phyloP scores from a whole-genome alignment of 2,113 vertebrate genomes.

The Cichladusa arquata region DNA sequence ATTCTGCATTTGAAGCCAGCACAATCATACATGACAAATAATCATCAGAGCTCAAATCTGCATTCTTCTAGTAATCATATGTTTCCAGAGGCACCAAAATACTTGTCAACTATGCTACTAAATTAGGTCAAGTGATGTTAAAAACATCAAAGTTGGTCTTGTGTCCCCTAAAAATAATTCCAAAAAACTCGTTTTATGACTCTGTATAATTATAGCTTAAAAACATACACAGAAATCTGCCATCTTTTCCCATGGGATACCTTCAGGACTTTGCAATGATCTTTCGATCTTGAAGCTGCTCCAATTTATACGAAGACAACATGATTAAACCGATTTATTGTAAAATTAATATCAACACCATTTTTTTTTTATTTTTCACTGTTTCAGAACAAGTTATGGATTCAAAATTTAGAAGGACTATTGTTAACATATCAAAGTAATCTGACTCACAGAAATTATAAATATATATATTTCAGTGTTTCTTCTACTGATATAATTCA shows the following conservation, averaged over 20 bases:
- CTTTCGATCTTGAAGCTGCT: not conserved
- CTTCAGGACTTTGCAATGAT: not conserved
- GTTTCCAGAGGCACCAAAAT: not conserved
- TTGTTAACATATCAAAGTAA: not conserved
- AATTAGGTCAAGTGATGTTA: not conserved
- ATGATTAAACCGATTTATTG: not conserved
- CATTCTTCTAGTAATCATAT: not conserved
- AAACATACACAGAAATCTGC: not conserved
- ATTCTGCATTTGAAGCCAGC: not conserved
- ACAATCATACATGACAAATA: not conserved
- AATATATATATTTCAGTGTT: not conserved
- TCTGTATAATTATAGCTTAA: not conserved
- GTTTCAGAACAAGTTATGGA: not conserved
- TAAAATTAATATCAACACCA: not conserved
- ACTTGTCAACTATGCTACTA: not conserved
- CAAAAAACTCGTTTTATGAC: not conserved
- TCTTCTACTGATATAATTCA: not conserved
- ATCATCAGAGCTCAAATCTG: not conserved
- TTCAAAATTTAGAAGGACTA: not conserved
- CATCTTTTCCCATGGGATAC: not conserved
- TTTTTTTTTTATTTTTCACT: not conserved
- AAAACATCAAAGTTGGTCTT: not conserved
- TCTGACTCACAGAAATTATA: not conserved
- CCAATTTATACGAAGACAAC: not conserved
- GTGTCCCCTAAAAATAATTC: not conserved